A percentile compares a stretch with the other conserved stretches of the same genome.
Conservation (phyloP, 1,140 invertebrate species). For the Drosophila tristis region DNA sequence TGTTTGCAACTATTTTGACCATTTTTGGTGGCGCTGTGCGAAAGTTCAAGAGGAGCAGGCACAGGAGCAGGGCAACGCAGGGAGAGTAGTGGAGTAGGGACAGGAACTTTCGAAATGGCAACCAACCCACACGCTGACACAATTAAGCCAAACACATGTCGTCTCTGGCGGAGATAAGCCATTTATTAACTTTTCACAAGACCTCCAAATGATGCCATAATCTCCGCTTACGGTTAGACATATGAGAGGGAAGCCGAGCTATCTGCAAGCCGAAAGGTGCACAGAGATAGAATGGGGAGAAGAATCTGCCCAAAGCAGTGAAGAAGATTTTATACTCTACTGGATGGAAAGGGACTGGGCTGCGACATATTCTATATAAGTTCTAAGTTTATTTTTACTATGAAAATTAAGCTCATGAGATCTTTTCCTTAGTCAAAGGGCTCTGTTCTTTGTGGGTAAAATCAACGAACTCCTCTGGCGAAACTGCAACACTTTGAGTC, state of each 20-base stretch:
- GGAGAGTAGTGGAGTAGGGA: constrained; percentile 4
- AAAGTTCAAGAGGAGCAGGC: constrained; percentile 62
- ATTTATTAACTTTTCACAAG: constrained; percentile 82
- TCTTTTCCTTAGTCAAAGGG: too few relatives aligned
- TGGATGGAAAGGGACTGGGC: not conserved
- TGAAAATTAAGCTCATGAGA: not conserved
- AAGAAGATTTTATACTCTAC: constrained; percentile 40
- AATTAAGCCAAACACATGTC: constrained; percentile 82
- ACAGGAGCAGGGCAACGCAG: not conserved
- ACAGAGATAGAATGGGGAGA: constrained; percentile 59
- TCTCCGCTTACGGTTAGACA: constrained; percentile 79
- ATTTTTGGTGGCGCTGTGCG: constrained; percentile 67
- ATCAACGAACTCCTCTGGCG: too few relatives aligned
- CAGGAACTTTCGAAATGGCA: constrained; percentile 65
- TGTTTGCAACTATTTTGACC: constrained; percentile 66
- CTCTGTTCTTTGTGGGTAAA: too few relatives aligned
- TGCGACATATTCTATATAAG: not conserved
- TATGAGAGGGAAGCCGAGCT: constrained; percentile 60
- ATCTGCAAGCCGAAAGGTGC: constrained; percentile 55
- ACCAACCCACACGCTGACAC: constrained; percentile 77
- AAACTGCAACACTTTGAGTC: not conserved
- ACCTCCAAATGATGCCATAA: constrained; percentile 79
- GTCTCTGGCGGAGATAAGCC: constrained; percentile 68
- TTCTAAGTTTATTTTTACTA: not conserved
- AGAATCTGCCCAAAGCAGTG: not conserved